Conservation (phyloP, 2,888 invertebrate species). For the Acrobasis repandana region DNA sequence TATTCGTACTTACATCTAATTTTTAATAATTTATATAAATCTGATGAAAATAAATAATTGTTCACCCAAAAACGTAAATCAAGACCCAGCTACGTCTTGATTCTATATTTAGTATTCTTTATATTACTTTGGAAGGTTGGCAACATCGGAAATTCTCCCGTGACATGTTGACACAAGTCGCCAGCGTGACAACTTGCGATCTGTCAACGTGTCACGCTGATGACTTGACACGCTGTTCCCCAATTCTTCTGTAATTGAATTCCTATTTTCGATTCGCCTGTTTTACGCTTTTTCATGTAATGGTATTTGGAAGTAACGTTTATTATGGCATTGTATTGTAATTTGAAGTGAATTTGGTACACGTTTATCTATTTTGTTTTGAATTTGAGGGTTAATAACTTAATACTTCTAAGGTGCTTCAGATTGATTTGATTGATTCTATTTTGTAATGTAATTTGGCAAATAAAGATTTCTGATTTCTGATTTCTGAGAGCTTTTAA, state of each 20-base stretch:
- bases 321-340: background rate
- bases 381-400: background rate
- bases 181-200: constrained; percentile 5
- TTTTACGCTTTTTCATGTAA: constrained; percentile 11
- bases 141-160: constrained; percentile 13
- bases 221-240: constrained; percentile 8
- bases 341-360: background rate
- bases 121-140: background rate
- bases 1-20: too few species aligned
- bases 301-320: constrained; percentile 5
- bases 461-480: too few species aligned
- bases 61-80: background rate
- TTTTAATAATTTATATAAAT: too few species aligned
- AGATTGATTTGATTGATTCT: too few species aligned
- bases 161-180: constrained; percentile 15
- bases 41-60: too few species aligned
- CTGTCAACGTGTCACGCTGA: constrained; percentile 15
- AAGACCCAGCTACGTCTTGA: background rate
- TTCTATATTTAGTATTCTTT: background rate
- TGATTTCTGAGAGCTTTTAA: too few species aligned
- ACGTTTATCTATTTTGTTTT: background rate
- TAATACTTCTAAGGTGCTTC: too few species aligned
- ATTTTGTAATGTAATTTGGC: too few species aligned
- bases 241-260: constrained; percentile 15
- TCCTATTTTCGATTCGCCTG: constrained; percentile 9